Evolutionary conservation across 2,797 vertebrate species (phyloP), one percentile per base, ranked within the genome.

Genomic region (Iguana delicatissima): DNA sequence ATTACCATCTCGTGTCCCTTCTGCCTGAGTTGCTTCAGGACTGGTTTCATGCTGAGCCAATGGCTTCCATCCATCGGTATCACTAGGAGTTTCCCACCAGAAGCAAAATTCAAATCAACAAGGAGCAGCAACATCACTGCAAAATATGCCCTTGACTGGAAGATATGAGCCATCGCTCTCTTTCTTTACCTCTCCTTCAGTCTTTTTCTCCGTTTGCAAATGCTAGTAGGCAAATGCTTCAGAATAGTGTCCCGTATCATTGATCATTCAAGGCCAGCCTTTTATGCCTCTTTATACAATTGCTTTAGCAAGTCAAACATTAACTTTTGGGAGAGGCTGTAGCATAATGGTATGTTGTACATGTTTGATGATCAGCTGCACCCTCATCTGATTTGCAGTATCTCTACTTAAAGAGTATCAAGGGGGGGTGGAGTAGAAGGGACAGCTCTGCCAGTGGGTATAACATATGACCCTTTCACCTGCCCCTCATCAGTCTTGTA

Each of bases 21-120:
- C 4, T 95, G 96, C 22, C 96, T 97, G 91, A 99, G 94, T 92
- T 97, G 97, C 0, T 96, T 93, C 46, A 97, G 80, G 14, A 98
- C 88, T 0, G 97, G 92, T 1, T 96, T 97, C 26, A 98, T 88
- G 10, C 97, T 98, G 16, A 98, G 91, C 98, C 98, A 99, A 59
- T 98, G 99, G 84, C 98, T 99, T 57, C 98, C 98, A 0, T 98
- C 98, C 46, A 95, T 38, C 0, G 98, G 98, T 12, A 99, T 26
- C 92, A 98, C 97, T 90, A 99, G 95, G 59, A 99, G 80, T 55
- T 97, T 98, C 86, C 96, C 95, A 18, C 86, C 87, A 20, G 88
- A 77, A n/a, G 91, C 89, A 52, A 82, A 18, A 6, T n/a, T 13
- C 50, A 89, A 12, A 38, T 18, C 0, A 1, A 79, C 91, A 2